Evolutionary conservation across 2,888 invertebrate species (phyloP).

Genomic region (Cremastobaeus sp.): DNA sequence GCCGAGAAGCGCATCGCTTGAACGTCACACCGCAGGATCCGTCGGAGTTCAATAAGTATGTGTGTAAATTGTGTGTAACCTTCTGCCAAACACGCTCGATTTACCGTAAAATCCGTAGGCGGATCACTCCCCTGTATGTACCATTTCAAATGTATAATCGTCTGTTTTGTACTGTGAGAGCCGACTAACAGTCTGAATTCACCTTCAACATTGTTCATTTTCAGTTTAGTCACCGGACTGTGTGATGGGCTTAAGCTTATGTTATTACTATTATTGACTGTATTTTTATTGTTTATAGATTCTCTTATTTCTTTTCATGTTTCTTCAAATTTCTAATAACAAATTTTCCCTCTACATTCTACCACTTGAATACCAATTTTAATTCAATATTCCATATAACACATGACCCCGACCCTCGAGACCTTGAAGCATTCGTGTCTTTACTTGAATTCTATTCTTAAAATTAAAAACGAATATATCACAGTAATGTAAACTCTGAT

Average conservation of each 20-base stretch:
- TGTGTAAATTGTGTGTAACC: constrained; percentile 58
- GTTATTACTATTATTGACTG: constrained; percentile 51
- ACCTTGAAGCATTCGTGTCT: constrained; percentile 48
- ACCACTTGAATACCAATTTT: constrained; percentile 11
- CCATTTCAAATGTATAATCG: constrained; percentile 56
- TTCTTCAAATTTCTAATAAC: too few relatives aligned
- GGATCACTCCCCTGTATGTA: constrained; percentile 60
- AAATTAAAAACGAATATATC: constrained; percentile 54
- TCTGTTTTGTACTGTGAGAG: constrained; percentile 54
- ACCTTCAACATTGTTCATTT: constrained; percentile 57
- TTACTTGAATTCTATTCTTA: constrained; percentile 49
- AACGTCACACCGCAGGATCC: constrained; percentile 74
- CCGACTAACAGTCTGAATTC: constrained; percentile 50
- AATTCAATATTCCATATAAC: constrained; percentile 31
- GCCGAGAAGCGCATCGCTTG: constrained; percentile 56
- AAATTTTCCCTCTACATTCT: too few relatives aligned
- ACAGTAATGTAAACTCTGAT: constrained; percentile 55
- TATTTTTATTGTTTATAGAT: too few relatives aligned
- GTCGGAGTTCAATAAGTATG: constrained; percentile 56
- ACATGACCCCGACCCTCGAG: constrained; percentile 38
- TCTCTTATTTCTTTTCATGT: too few relatives aligned
- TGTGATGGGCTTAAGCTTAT: constrained; percentile 24
- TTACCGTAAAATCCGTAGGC: constrained; percentile 64
- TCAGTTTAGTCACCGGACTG: constrained; percentile 31
- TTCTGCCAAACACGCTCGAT: constrained; percentile 63